Evolutionary conservation across 2,888 invertebrate genomes (phyloP).

Genomic region (Pegoplata infirma): DNA sequence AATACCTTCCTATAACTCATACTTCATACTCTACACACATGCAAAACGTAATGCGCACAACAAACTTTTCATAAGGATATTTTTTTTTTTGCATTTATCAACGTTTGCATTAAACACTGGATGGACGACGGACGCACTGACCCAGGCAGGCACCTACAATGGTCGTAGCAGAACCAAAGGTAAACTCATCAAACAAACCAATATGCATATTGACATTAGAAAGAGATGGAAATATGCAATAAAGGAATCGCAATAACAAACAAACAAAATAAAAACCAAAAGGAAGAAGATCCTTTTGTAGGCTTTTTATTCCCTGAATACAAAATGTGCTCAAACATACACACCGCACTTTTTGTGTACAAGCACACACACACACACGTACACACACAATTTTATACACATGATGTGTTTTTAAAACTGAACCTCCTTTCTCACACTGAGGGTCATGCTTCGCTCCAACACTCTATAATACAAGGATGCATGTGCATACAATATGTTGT

Average conservation of each 20-base stretch:
- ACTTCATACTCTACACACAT: conserved; percentile 27
- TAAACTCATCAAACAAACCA: conserved; percentile 58
- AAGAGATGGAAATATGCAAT: too few species aligned
- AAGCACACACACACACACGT: too few species aligned
- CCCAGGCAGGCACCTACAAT: conserved; percentile 50
- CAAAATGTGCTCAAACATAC: background rate
- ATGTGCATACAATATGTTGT: too few species aligned
- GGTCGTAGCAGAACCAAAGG: conserved; percentile 34
- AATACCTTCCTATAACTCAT: conserved; percentile 30
- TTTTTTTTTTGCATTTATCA: conserved; percentile 2
- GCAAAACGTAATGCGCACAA: conserved; percentile 44
- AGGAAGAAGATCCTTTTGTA: conserved; percentile 48
- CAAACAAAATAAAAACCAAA: too few species aligned
- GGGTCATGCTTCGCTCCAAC: too few species aligned
- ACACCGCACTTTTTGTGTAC: background rate
- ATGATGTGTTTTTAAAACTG: too few species aligned
- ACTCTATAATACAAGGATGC: too few species aligned
- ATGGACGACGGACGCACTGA: conserved; percentile 53
- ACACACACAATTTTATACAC: too few species aligned
- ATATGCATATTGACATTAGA: conserved; percentile 64
- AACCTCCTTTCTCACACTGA: too few species aligned
- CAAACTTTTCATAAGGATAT: conserved; percentile 26
- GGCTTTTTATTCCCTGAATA: conserved; percentile 47
- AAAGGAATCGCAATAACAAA: conserved; percentile 15
- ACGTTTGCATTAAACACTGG: conserved; percentile 34